Evolutionary conservation across 2,888 invertebrate species (phyloP).

Genomic region (Heliconius aoede): DNA sequence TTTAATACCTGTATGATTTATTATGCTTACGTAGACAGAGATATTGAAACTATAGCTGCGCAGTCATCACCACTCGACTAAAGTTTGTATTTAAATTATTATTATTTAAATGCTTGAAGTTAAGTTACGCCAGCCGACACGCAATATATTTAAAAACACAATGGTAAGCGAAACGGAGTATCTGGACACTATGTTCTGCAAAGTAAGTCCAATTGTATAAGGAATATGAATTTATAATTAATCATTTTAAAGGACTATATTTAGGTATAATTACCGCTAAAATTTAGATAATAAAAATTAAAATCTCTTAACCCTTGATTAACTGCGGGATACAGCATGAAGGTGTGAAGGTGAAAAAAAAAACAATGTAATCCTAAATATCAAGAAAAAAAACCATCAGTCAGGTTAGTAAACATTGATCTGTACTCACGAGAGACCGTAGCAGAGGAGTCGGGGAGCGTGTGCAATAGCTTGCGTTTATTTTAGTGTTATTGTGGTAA

Average conservation of each 20-base stretch:
- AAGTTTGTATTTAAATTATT: too few relatives aligned
- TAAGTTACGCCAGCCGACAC: neutral
- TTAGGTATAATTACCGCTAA: too few relatives aligned
- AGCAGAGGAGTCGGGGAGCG: conserved; percentile 41
- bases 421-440: conserved; percentile 21
- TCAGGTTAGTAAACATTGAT: conserved; percentile 25
- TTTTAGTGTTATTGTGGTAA: conserved; percentile 68
- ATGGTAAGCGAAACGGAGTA: neutral
- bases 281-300: too few relatives aligned
- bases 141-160: neutral
- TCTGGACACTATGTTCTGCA: too few relatives aligned
- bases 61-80: neutral
- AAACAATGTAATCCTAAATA: neutral
- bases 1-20: neutral
- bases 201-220: too few relatives aligned
- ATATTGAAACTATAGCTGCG: neutral
- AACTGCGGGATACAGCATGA: too few relatives aligned
- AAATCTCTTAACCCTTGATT: too few relatives aligned
- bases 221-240: too few relatives aligned
- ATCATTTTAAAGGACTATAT: neutral
- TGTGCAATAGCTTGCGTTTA: conserved; percentile 67
- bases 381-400: neutral
- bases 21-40: neutral
- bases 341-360: too few relatives aligned
- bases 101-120: neutral